Base-by-base conservation (phyloP, 2,888 invertebrate species). In the Glyphotaelius pellucidus region DNA sequence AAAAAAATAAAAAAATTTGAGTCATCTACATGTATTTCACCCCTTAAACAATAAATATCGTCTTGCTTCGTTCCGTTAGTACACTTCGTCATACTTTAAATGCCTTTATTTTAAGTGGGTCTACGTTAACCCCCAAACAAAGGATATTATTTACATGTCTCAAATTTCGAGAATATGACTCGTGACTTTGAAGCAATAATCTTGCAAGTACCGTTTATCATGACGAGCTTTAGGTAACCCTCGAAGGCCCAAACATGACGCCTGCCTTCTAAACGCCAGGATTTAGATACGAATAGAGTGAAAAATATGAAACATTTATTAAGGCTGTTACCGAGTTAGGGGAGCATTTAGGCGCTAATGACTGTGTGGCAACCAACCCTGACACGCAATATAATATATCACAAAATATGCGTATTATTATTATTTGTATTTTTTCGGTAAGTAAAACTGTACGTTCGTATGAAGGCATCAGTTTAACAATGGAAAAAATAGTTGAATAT, bases 291-390 rank as follows among this genome's bases (percentile, higher is more conserved):
- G 25, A 67, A 67, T 67, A 9, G 25, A 67, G 67, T 67, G 67
- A 67, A 67, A 25, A 67, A 67, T 67, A 67, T 67, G 67, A 67
- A 25, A 25, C 67, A 67, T 67, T 67, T 67, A 67, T n/a, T 67
- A 25, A 67, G 67, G 67, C 9, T 67, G 67, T 67, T 67, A 67
- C 25, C 25, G 25, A 67, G 67, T 67, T n/a, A 67, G 67, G 25
- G 67, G 25, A 67, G 67, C 67, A n/a, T n/a, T 67, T 67, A n/a
- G 25, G 67, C 11, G 42, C n/a, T 86, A 85, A 85, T 86, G 30
- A 86, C 86, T 30, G 86, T 52, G 86, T 86, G 38, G 38, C 52
- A 52, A 42, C 67, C 67, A 4, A 67, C 86, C 86, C 47, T 85
- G 19, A n/a, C 85, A 85, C 85, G 85, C 85, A 85, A 85, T 4